A percentile compares a stretch with the other conserved stretches of the same genome.
phyloP scores from a whole-genome alignment of 2,797 vertebrate species.

The Trichosurus vulpecula region DNA sequence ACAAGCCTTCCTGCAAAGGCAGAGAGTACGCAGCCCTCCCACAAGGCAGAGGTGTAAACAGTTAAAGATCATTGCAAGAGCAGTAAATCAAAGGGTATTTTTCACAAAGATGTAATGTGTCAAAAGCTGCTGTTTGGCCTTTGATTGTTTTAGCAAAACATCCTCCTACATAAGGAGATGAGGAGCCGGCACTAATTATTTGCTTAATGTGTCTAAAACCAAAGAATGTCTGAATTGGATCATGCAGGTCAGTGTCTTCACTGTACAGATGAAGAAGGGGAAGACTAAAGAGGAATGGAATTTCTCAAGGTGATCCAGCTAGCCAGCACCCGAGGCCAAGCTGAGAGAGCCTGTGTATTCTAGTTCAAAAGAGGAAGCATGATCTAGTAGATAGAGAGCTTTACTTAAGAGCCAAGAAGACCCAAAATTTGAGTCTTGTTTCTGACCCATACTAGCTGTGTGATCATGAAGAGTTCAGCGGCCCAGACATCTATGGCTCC shows the following conservation, averaged over 20 bases:
- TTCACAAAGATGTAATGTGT: neutral
- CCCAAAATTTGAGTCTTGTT: neutral
- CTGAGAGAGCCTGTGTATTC: neutral
- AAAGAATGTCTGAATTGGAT: neutral
- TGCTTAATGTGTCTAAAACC: neutral
- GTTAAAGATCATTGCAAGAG: neutral
- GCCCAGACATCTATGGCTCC: neutral
- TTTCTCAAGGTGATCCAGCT: neutral
- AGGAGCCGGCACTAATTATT: neutral
- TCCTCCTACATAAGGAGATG: neutral
- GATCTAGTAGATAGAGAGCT: neutral
- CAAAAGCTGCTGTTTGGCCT: neutral
- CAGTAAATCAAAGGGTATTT: neutral
- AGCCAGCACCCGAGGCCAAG: neutral
- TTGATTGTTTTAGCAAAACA: neutral
- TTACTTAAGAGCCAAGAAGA: neutral
- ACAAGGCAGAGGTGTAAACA: neutral
- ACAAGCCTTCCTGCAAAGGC: neutral
- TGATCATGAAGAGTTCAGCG: neutral
- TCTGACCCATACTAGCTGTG: neutral
- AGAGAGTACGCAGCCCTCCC: neutral
- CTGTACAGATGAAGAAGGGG: neutral
- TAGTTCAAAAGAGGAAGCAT: neutral
- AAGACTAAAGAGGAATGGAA: neutral
- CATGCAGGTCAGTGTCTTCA: neutral